These are phyloP conservation scores for Drosophila saltans DNA, from an alignment of 1,140 invertebrate genomes.

Conservation along the genomic window DNA sequence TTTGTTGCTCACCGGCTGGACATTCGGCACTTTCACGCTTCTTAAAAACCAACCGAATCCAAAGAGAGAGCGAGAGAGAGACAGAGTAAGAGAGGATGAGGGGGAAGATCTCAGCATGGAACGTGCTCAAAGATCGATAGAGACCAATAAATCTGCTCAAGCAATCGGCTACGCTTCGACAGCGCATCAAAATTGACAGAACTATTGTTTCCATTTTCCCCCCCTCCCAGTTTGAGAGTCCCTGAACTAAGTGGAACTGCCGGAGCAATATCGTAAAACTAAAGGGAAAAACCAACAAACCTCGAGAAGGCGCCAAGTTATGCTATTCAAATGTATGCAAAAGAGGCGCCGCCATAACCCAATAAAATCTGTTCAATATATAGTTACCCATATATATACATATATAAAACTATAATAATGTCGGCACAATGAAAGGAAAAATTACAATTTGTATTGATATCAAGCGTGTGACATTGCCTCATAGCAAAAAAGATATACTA, in stretches of 20 bases:
- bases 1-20: constrained; percentile 59
- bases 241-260: constrained; percentile 6
- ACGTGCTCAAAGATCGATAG: constrained; percentile 57
- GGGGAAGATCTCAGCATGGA: constrained; percentile 44
- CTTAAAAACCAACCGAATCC: constrained; percentile 29
- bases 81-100: background rate
- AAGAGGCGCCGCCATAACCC: constrained; percentile 23
- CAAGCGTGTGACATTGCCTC: background rate
- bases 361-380: constrained; percentile 26
- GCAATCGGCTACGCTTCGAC: constrained; percentile 63
- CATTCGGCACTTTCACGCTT: constrained; percentile 69
- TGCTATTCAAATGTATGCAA: constrained; percentile 11
- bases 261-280: constrained; percentile 17
- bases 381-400: too few relatives aligned
- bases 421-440: background rate
- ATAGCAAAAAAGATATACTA: too few relatives aligned
- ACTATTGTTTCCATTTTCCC: constrained; percentile 39
- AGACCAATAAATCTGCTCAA: constrained; percentile 71
- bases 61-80: background rate
- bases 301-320: constrained; percentile 47
- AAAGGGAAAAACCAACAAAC: constrained; percentile 39
- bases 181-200: constrained; percentile 59
- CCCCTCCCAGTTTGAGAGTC: constrained; percentile 30
- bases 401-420: background rate
- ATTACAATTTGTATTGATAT: background rate